Conservation (phyloP, 2,888 invertebrate species). For the Parelbella ahira region DNA sequence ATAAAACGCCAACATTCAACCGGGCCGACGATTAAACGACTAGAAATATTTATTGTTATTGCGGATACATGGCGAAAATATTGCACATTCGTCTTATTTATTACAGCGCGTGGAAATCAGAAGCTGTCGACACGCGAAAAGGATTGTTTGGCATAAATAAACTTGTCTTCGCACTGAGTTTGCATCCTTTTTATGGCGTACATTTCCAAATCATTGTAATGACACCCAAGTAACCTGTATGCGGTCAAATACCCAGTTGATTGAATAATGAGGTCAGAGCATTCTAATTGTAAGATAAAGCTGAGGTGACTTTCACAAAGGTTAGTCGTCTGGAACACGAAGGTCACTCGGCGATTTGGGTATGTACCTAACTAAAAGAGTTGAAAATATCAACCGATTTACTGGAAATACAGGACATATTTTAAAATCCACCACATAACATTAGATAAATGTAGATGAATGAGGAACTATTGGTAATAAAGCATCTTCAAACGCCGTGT, state of each 20-base stretch:
- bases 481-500: slow-evolving; percentile 18
- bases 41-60: slow-evolving; percentile 64
- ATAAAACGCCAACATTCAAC: slow-evolving; percentile 46
- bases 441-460: slow-evolving; percentile 11
- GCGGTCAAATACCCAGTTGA: slow-evolving; percentile 4
- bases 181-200: neutral
- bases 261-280: slow-evolving; percentile 32
- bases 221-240: neutral
- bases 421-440: neutral
- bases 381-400: neutral
- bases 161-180: no score
- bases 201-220: neutral
- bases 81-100: slow-evolving; percentile 19
- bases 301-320: slow-evolving; percentile 29
- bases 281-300: slow-evolving; percentile 26
- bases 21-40: slow-evolving; percentile 41
- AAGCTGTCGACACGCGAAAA: no score
- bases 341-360: slow-evolving; percentile 11
- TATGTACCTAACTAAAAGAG: neutral
- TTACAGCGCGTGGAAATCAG: no score
- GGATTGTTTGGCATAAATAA: no score
- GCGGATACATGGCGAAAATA: slow-evolving; percentile 32
- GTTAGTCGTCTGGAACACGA: slow-evolving; percentile 18
- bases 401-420: neutral
- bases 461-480: slow-evolving; percentile 14